Base-by-base conservation (phyloP, 2,888 invertebrate species). In the Dorcus parallelipipedus region DNA sequence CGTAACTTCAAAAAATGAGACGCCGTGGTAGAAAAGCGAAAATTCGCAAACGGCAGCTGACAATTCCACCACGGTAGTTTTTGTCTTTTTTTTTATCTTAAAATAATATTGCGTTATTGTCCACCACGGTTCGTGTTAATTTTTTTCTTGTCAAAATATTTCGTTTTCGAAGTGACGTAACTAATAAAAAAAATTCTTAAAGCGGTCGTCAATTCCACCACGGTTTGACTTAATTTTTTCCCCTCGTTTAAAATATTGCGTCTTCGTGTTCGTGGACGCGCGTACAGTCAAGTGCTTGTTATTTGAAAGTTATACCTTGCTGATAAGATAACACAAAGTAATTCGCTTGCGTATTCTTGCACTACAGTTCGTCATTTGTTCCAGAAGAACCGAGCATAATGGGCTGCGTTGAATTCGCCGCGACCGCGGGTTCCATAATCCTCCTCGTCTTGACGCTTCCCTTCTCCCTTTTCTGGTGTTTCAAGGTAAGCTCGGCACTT, bases 381-480 rank as follows among this genome's bases (percentile, higher is more conserved):
- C 62, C 78, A 87, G 87, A 85, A 67, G 84, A 86, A 78, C 84
- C 86, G 52, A 84, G 84, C 61, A 84, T 85, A 23, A 86, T 85
- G 77, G 74, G 74, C 38, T 85, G 86, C 69, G 85, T 93, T 67
- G 93, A 93, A 77, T 80, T 89, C 64, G 78, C 88, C 53, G 90
- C 90, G 10, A 90, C 89, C 9, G 73, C 87, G 48, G 81, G 88
- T 49, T 91, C 93, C 8, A 81, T 89, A 56, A 71, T 93, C 49
- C 77, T 93, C 20, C 83, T 93, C 73, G 80, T 92, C 69, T 73
- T 90, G 62, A 93, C 93, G 3, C 83, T 93, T 69, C 93, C 93
- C 38, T 86, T 94, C 72, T 92, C 93, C 3, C 78, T 93, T 57
- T 91, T 91, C 76, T 86, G 91, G 76, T 91, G 91, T 76, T 92